These are phyloP conservation scores for Meandrusa payeni DNA, from an alignment of 2,888 invertebrate genomes.

Conservation along the genomic window DNA sequence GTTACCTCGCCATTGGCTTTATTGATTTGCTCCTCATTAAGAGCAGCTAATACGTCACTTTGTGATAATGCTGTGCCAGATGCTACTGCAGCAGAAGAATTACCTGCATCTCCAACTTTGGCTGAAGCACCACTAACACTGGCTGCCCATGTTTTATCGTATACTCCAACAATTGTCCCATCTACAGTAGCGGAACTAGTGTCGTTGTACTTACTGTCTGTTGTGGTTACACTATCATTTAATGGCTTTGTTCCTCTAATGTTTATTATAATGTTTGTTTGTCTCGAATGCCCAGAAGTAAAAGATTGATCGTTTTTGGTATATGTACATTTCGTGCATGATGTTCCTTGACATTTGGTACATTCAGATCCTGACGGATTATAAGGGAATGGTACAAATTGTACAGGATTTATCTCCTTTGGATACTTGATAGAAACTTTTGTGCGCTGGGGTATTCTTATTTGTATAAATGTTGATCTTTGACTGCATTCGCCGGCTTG, in stretches of 20 bases:
- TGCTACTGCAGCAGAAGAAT: conserved; percentile 25
- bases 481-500: conserved; percentile 28
- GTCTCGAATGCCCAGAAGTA: conserved; percentile 22
- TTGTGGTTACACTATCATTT: conserved; percentile 11
- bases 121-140: conserved; percentile 28
- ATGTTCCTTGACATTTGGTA: conserved; percentile 24
- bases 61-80: conserved; percentile 29
- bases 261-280: conserved; percentile 40
- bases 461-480: conserved; percentile 33
- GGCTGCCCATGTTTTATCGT: conserved; percentile 30
- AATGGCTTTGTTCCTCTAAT: conserved; percentile 26
- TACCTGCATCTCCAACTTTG: conserved; percentile 10
- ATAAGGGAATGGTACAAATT: conserved; percentile 33
- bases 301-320: conserved; percentile 12
- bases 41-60: conserved; percentile 29
- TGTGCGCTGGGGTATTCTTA: conserved; percentile 32
- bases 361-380: conserved; percentile 20
- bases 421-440: conserved; percentile 34
- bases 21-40: conserved; percentile 24
- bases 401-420: conserved; percentile 26
- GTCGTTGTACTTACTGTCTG: conserved; percentile 12
- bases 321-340: conserved; percentile 27
- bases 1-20: conserved; percentile 17
- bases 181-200: conserved; percentile 9
- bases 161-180: conserved; percentile 25